Evolutionary conservation across 2,797 vertebrate species (phyloP).

Genomic region (Galagoides demidoff): DNA sequence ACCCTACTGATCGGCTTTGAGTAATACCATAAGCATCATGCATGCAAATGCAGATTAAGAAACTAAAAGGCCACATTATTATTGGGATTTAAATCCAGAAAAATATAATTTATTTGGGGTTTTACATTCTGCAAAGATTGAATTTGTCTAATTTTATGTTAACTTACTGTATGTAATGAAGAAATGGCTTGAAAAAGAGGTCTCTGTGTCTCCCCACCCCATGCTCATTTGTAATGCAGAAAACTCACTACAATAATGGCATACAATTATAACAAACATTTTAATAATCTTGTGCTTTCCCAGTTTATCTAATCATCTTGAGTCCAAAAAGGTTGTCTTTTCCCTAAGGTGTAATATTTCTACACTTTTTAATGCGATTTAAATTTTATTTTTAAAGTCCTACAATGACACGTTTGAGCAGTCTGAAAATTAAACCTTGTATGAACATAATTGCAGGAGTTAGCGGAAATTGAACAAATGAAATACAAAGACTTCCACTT

Average conservation of each 20-base stretch:
- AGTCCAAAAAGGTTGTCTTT: constrained; percentile 44
- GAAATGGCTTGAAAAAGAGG: neutral
- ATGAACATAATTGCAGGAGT: constrained; percentile 82
- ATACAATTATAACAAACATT: neutral
- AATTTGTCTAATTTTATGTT: constrained; percentile 35
- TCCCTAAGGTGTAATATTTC: constrained; percentile 59
- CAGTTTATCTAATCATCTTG: constrained; percentile 43
- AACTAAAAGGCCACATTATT: neutral
- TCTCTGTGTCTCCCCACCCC: neutral
- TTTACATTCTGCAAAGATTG: constrained; percentile 20
- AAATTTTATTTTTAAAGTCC: constrained; percentile 70
- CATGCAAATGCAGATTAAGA: constrained; percentile 61
- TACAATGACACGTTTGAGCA: constrained; percentile 61
- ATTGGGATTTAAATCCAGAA: constrained; percentile 29
- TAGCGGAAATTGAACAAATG: constrained; percentile 87
- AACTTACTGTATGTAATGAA: neutral
- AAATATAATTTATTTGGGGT: constrained; percentile 19
- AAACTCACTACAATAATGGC: neutral
- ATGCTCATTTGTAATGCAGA: neutral
- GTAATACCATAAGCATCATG: constrained; percentile 16
- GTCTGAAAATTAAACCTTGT: constrained; percentile 83
- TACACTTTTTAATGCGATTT: constrained; percentile 58
- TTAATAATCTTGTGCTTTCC: neutral
- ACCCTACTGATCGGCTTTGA: constrained; percentile 31
- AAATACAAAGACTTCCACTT: constrained; percentile 87